A percentile compares a stretch with the other conserved stretches of the same genome.
Evolutionary conservation across 1,140 invertebrate genomes (phyloP).

Genomic region (Drosophila bocqueti): DNA sequence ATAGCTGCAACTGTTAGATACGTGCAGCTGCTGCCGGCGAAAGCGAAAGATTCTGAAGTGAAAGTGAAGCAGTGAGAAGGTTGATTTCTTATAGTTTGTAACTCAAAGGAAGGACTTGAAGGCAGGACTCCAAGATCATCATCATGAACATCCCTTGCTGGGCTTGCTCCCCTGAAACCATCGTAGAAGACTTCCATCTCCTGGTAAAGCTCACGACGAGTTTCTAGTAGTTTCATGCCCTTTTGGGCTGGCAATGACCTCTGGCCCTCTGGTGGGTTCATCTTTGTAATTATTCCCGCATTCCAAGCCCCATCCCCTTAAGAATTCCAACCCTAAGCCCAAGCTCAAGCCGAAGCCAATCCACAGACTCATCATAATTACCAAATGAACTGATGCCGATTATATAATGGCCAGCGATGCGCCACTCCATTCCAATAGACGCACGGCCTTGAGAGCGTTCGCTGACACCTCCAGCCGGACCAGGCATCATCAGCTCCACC

Average conservation of each 20-base stretch:
- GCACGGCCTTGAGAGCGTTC: slow-evolving; percentile 71
- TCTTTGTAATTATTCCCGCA: slow-evolving; percentile 12
- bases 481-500: slow-evolving; percentile 29
- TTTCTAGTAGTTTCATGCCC: not conserved
- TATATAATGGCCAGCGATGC: slow-evolving; percentile 74
- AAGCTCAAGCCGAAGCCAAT: not conserved
- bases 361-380: slow-evolving; percentile 51
- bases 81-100: not conserved
- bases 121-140: not conserved
- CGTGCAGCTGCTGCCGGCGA: no score
- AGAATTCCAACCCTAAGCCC: not conserved
- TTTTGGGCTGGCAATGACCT: slow-evolving; percentile 49
- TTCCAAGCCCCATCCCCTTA: not conserved
- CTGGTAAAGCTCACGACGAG: no score
- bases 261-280: slow-evolving; percentile 3
- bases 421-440: slow-evolving; percentile 53
- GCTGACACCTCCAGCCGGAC: slow-evolving; percentile 59
- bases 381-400: slow-evolving; percentile 68
- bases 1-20: slow-evolving; percentile 13
- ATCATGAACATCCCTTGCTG: not conserved
- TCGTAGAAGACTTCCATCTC: no score
- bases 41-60: not conserved
- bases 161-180: not conserved
- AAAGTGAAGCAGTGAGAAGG: not conserved
- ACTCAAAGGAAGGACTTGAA: not conserved